phyloP scores from a whole-genome alignment of 1,140 invertebrate species.

The Metopolophium dirhodum region DNA sequence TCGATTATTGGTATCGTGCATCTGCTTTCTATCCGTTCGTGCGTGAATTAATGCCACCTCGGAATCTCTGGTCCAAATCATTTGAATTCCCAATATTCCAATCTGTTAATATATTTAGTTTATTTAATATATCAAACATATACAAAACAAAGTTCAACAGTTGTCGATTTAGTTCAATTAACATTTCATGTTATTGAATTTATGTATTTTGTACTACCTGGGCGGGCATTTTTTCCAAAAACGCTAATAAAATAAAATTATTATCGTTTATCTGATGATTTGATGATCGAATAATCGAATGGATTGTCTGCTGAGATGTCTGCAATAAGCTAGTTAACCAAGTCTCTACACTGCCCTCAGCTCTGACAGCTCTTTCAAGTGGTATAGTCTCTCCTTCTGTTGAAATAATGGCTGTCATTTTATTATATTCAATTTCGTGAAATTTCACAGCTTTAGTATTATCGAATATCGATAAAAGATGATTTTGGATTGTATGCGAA shows the following conservation, averaged over 20 bases:
- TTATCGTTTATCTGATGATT: constrained; percentile 84
- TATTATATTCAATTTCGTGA: constrained; percentile 95
- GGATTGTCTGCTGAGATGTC: constrained; percentile 87
- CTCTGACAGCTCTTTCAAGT: constrained; percentile 87
- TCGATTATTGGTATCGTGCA: constrained; percentile 92
- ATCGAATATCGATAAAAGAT: constrained; percentile 94
- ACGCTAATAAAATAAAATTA: constrained; percentile 83
- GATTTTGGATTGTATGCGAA: constrained; percentile 96
- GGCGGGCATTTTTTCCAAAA: constrained; percentile 91
- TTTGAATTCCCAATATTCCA: constrained; percentile 92
- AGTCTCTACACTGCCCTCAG: constrained; percentile 94
- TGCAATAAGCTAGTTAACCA: constrained; percentile 91
- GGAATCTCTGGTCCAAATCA: constrained; percentile 95
- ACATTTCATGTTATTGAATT: neutral
- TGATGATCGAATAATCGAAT: constrained; percentile 88
- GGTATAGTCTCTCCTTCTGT: constrained; percentile 89
- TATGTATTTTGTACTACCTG: constrained; percentile 69
- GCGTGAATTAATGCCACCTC: constrained; percentile 88
- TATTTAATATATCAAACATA: neutral
- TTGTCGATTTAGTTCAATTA: neutral
- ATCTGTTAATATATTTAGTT: constrained; percentile 64
- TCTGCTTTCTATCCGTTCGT: constrained; percentile 91
- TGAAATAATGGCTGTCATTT: constrained; percentile 90
- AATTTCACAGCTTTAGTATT: constrained; percentile 93
- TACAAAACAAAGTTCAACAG: neutral